Evolutionary conservation across 2,113 vertebrate genomes (phyloP).

Genomic region (Sapayoa aenigma): DNA sequence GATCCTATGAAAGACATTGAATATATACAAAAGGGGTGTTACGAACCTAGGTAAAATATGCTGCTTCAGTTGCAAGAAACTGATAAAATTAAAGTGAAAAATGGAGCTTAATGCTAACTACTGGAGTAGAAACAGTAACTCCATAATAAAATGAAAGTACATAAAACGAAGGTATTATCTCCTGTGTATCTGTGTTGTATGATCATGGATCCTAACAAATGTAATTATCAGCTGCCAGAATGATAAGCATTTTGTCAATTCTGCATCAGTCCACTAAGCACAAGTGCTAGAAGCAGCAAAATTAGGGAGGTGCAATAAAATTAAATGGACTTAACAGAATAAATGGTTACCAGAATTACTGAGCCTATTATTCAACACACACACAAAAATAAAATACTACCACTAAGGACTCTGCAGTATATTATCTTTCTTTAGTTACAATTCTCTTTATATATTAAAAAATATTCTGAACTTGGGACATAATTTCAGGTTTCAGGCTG

Average conservation of each 20-base stretch:
- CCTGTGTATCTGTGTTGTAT: background rate
- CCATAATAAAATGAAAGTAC: background rate
- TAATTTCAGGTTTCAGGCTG: background rate
- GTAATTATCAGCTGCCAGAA: background rate
- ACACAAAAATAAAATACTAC: background rate
- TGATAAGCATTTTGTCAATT: background rate
- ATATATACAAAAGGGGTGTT: background rate
- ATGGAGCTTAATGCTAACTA: background rate
- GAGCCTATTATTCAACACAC: background rate
- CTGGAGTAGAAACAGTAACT: background rate
- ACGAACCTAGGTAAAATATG: background rate
- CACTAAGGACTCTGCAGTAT: background rate
- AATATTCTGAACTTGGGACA: background rate
- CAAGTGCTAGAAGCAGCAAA: background rate
- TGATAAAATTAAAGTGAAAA: background rate
- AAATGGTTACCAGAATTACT: background rate
- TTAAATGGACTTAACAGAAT: background rate
- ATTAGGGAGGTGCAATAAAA: slow-evolving; percentile 14
- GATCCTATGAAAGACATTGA: background rate
- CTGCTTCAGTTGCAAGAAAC: background rate
- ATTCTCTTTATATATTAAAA: background rate
- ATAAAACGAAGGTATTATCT: background rate
- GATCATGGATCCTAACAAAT: background rate
- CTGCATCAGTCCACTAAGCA: background rate
- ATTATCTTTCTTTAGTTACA: background rate